Base-by-base conservation (phyloP, 2,113 vertebrate genomes). In the Myodes glareolus region DNA sequence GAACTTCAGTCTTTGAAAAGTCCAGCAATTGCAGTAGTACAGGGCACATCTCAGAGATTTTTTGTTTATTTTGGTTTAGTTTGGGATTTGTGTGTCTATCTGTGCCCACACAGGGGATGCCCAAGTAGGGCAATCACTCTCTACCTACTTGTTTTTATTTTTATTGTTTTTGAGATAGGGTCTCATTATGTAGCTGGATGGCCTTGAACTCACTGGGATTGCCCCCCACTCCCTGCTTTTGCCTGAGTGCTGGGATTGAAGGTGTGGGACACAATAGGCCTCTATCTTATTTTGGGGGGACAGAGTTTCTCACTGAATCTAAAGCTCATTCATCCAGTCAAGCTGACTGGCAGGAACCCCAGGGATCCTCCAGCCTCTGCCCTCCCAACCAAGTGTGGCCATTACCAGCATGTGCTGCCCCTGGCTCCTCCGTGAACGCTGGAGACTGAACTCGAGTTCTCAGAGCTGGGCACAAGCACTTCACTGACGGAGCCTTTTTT, bases 381-480 rank as follows among this genome's bases (percentile, higher is more conserved):
- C 77, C 21, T 3, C 33, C 19, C 19, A 25, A 14, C 52, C 33
- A 33, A 11, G 52, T 23, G 50, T 58, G 36, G 36, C 78, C 31
- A 81, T 25, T 12, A 13, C 2, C 19, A 13, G 19, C 78, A 13
- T 55, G 50, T n/a, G 52, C 33, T 58, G 36, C n/a, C 29, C 21
- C 7, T 0, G 12, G 81, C 25, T 12, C 2, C 13, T 17, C 14
- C 3, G 0, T 63, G n/a, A 19, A 31, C 45, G 58, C n/a, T 65
- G 81, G 55, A 29, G 58, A 31, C 1, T 16, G 8, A 27, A 58
- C 55, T 58, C 17, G 55, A 19, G 55, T 58, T 17, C 55, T 19
- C 55, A 58, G 19, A 58, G 55, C 17, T 58, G 19, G 55, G 36
- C 80, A 39, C 78, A 81, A 13, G 19, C 21, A n/a, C 78, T n/a